A percentile compares a stretch with the other conserved stretches of the same genome.
Evolutionary conservation across 1,140 invertebrate genomes (phyloP).

Genomic region (Venturia canescens): DNA sequence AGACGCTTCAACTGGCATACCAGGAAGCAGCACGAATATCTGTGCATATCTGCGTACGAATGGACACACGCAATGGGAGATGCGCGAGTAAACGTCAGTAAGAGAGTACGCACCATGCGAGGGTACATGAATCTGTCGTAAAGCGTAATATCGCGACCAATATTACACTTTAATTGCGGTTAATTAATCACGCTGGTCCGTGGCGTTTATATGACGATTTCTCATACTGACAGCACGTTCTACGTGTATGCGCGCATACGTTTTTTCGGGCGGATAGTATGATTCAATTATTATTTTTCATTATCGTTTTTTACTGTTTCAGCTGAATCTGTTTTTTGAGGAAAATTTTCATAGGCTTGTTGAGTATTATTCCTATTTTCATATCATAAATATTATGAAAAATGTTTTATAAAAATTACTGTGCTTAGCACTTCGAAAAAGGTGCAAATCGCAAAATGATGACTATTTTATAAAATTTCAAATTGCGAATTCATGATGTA

Average conservation of each 20-base stretch:
- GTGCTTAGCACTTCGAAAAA: too few species aligned
- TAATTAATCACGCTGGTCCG: constrained; percentile 48
- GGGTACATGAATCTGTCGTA: constrained; percentile 43
- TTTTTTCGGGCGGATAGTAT: background rate
- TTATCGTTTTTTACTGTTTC: background rate
- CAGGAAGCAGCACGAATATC: background rate
- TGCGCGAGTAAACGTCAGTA: background rate
- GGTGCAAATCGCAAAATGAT: too few species aligned
- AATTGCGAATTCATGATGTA: too few species aligned
- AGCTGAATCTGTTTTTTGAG: too few species aligned
- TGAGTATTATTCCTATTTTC: too few species aligned
- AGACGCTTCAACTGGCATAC: constrained; percentile 23
- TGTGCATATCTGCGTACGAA: too few species aligned
- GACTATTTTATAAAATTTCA: too few species aligned
- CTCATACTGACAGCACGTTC: background rate
- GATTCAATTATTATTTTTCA: background rate
- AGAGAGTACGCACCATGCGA: background rate
- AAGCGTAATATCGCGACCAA: constrained; percentile 45
- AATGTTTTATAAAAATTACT: too few species aligned
- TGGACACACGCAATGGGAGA: constrained; percentile 11
- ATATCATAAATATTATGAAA: too few species aligned
- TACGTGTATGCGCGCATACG: background rate
- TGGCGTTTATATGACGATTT: background rate
- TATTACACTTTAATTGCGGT: constrained; percentile 47
- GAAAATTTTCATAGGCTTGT: too few species aligned